Evolutionary conservation across 2,113 vertebrate species (phyloP).

Genomic region (Gulo gulo): DNA sequence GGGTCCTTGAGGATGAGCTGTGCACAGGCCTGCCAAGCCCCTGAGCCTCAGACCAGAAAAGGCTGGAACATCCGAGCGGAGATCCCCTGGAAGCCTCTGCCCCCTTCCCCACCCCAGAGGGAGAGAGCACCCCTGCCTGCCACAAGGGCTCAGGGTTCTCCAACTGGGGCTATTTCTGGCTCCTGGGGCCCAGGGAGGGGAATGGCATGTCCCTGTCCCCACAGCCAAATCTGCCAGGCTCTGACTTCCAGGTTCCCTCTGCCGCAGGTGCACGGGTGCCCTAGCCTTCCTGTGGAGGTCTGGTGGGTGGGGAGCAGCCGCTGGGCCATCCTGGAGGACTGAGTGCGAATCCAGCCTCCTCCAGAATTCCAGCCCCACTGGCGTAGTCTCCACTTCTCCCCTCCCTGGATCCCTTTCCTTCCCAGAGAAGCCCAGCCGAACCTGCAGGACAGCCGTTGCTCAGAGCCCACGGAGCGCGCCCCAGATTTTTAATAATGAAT

Average conservation of each 20-base stretch:
- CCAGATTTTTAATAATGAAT: background rate
- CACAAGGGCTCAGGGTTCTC: background rate
- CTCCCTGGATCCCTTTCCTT: background rate
- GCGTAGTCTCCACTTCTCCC: background rate
- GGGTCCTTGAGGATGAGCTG: background rate
- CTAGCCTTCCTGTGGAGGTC: background rate
- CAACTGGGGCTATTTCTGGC: background rate
- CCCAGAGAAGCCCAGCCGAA: background rate
- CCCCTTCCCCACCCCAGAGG: fast-evolving
- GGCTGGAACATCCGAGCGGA: too few relatives aligned
- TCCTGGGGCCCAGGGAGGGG: background rate
- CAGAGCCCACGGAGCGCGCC: background rate
- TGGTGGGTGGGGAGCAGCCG: background rate
- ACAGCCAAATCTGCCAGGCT: background rate
- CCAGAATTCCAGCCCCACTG: background rate
- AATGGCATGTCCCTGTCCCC: background rate
- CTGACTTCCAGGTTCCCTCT: background rate
- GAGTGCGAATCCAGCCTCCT: background rate
- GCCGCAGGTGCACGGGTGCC: background rate
- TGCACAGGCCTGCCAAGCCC: background rate
- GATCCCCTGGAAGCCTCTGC: background rate
- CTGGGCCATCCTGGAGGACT: background rate
- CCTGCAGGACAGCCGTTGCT: fast-evolving
- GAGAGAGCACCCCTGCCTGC: background rate
- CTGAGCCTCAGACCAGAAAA: background rate